Conservation (phyloP, 2,113 vertebrate species). For the Saccopteryx bilineata region DNA sequence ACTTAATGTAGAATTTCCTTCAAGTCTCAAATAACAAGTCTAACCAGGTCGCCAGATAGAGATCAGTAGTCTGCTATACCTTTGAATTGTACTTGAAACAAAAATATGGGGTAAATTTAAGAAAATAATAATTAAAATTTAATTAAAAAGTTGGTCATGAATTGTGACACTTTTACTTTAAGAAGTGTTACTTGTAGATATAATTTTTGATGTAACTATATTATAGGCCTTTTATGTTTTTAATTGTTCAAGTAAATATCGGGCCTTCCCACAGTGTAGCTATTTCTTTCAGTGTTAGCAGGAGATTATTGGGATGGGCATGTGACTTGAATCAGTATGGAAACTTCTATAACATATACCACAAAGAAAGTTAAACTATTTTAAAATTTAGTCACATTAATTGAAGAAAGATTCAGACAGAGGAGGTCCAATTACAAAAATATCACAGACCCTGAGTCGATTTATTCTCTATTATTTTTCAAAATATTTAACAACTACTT, state of each 20-base stretch:
- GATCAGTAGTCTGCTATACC: neutral
- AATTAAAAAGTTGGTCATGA: neutral
- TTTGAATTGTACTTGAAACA: slow-evolving; percentile 9
- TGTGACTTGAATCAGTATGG: neutral
- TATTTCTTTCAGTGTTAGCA: neutral
- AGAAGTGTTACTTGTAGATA: slow-evolving; percentile 6
- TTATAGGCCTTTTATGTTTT: slow-evolving; percentile 16
- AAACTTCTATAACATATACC: slow-evolving; percentile 28
- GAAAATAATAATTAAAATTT: neutral
- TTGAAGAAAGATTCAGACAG: slow-evolving; percentile 12
- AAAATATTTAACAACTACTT: slow-evolving; percentile 15
- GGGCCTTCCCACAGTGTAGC: neutral
- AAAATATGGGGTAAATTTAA: slow-evolving; percentile 28
- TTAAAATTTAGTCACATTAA: slow-evolving; percentile 40
- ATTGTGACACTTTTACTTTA: neutral
- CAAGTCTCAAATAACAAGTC: neutral
- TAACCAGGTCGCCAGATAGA: neutral
- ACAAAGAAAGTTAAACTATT: slow-evolving; percentile 44
- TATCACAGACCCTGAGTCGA: neutral
- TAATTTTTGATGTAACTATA: slow-evolving; percentile 1
- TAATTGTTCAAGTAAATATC: slow-evolving; percentile 14
- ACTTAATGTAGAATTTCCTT: slow-evolving; percentile 11
- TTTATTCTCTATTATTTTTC: slow-evolving; percentile 40
- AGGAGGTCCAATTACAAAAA: neutral
- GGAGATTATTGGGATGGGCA: neutral